Base-by-base conservation (phyloP, 2,113 vertebrate species). In the Erpornis zantholeuca region DNA sequence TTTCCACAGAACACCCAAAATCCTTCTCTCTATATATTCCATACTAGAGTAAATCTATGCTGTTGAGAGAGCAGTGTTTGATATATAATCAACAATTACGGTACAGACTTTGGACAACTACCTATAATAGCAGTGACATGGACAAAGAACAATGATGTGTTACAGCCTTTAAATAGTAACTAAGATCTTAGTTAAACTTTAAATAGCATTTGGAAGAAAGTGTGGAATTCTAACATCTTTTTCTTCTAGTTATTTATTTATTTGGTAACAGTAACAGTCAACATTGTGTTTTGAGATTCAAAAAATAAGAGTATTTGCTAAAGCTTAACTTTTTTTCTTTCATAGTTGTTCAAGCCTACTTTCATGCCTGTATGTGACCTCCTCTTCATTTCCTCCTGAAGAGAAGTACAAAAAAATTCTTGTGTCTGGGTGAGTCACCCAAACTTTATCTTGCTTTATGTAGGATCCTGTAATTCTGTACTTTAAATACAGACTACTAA, bases 131-230 rank as follows among this genome's bases (percentile, higher is more conserved):
- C 63, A 90, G n/a, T 27, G 57, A 65, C 50, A 52, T 2, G 19
- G 35, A 86, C 42, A 90, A 85, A 80, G 92, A 93, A 92, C 79
- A 92, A 33, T n/a, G 24, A 94, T 69, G 76, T 2, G 4, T 80
- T 64, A 83, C 33, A 83, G 64, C 33, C n/a, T 82, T 82, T 82
- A 84, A 82, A 90, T 1, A 50, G 68, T 47, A 92, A 93, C 90
- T 60, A 71, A 86, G 71, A 66, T 42, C 72, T 88, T 24, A 82
- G 92, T 93, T 92, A 94, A 96, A 83, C 56, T 93, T 95, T 92
- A 96, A 90, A 86, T 56, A 83, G 12, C 27, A 57, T 49, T 73
- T 12, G 5, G 28, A 87, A 87, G 35, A 78, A 92, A 79, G 66
- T 12, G 15, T 47, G 29, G 31, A 79, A 81, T 15, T 52, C 69